A percentile compares a stretch with the other conserved stretches of the same genome.
Conservation (phyloP, 2,888 invertebrate genomes). For the Eilema caniola region DNA sequence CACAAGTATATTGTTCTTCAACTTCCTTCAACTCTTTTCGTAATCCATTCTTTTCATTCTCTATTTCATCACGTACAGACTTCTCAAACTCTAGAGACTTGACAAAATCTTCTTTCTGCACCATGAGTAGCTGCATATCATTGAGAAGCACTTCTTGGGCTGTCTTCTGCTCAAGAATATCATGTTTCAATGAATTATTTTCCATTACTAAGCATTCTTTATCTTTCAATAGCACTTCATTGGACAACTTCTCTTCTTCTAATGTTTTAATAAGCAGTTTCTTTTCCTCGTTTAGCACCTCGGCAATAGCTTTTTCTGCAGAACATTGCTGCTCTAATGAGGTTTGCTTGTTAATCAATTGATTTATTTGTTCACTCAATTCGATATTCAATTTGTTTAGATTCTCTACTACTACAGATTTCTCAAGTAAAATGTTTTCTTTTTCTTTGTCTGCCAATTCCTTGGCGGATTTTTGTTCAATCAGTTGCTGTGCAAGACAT, state of each 20-base stretch:
- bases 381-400: slow-evolving; percentile 32
- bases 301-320: slow-evolving; percentile 23
- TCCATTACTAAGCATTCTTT: slow-evolving; percentile 33
- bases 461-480: slow-evolving; percentile 59
- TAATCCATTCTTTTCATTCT: slow-evolving; percentile 51
- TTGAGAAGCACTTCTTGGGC: slow-evolving; percentile 39
- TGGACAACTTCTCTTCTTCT: slow-evolving; percentile 31
- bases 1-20: slow-evolving; percentile 41
- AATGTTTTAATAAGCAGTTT: slow-evolving; percentile 31
- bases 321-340: slow-evolving; percentile 30
- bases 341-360: slow-evolving; percentile 31
- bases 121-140: slow-evolving; percentile 46
- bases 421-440: slow-evolving; percentile 45
- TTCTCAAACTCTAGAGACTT: slow-evolving; percentile 52
- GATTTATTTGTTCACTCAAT: slow-evolving; percentile 27
- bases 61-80: slow-evolving; percentile 49
- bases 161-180: slow-evolving; percentile 28
- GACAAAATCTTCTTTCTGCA: slow-evolving; percentile 50
- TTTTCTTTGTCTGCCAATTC: slow-evolving; percentile 60
- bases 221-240: slow-evolving; percentile 32
- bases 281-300: slow-evolving; percentile 42
- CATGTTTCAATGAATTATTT: slow-evolving; percentile 36
- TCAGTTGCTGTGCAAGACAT: slow-evolving; percentile 59
- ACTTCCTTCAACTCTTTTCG: slow-evolving; percentile 46
- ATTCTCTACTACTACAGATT: slow-evolving; percentile 42